Conservation (phyloP, 2,888 invertebrate species). For the Ellobium chinense region DNA sequence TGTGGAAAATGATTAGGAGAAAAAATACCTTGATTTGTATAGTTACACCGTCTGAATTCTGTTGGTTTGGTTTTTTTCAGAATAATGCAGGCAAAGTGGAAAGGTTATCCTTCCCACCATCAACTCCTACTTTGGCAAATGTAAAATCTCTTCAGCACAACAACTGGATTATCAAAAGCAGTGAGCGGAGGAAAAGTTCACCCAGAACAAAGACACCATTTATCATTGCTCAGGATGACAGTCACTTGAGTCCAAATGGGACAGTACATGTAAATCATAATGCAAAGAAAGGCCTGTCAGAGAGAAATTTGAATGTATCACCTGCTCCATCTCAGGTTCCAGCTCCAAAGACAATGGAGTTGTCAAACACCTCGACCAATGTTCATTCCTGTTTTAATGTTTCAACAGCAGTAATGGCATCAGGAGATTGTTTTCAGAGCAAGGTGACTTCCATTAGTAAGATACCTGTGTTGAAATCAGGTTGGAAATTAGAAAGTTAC, state of each 20-base stretch:
- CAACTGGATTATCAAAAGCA: too few species aligned
- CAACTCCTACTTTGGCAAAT: background rate
- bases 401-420: too few species aligned
- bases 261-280: background rate
- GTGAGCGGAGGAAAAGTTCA: background rate
- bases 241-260: background rate
- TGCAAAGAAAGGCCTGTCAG: background rate
- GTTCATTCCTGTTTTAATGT: too few species aligned
- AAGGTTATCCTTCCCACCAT: background rate
- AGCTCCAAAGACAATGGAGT: background rate
- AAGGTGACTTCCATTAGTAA: background rate
- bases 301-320: background rate
- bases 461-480: too few species aligned
- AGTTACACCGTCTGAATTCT: too few species aligned
- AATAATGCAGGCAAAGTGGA: constrained; percentile 1
- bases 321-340: too few species aligned
- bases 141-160: background rate
- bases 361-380: too few species aligned
- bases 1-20: too few species aligned
- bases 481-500: too few species aligned
- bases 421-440: too few species aligned
- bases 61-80: background rate
- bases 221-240: background rate
- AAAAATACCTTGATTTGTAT: too few species aligned
- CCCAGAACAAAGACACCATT: background rate